phyloP scores from a whole-genome alignment of 1,140 invertebrate species.

The Tetramorium parvispinum region DNA sequence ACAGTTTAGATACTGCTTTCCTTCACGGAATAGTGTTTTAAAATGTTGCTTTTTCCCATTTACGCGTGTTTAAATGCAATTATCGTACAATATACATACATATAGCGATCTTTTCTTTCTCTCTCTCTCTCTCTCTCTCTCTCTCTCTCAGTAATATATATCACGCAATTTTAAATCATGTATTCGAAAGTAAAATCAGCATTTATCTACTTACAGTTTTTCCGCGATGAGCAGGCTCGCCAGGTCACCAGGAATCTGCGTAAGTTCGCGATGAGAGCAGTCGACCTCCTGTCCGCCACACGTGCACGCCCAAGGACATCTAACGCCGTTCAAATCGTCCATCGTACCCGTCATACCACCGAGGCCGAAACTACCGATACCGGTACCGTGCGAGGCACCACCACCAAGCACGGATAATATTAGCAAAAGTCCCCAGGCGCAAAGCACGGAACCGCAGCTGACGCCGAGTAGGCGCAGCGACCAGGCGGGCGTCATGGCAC shows the following conservation, averaged over 20 bases:
- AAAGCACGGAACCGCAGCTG: constrained; percentile 83
- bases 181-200: not conserved
- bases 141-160: not conserved
- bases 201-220: constrained; percentile 91
- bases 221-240: constrained; percentile 89
- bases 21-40: not conserved
- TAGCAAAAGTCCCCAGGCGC: constrained; percentile 82
- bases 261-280: constrained; percentile 92
- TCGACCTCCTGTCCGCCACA: constrained; percentile 92
- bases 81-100: not conserved
- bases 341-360: constrained; percentile 69
- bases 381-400: constrained; percentile 80
- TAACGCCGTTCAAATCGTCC: constrained; percentile 80
- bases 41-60: not conserved
- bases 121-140: too few species aligned
- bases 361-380: constrained; percentile 79
- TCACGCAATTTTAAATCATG: not conserved
- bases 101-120: not conserved
- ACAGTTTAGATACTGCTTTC: constrained; percentile 25
- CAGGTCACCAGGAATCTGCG: constrained; percentile 92
- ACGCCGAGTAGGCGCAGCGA: constrained; percentile 81
- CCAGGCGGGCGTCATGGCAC: constrained; percentile 82
- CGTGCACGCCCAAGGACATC: constrained; percentile 92
- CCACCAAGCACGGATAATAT: constrained; percentile 80
- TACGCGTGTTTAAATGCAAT: not conserved